phyloP scores from a whole-genome alignment of 1,140 invertebrate species.

The Hyphantria cunea region DNA sequence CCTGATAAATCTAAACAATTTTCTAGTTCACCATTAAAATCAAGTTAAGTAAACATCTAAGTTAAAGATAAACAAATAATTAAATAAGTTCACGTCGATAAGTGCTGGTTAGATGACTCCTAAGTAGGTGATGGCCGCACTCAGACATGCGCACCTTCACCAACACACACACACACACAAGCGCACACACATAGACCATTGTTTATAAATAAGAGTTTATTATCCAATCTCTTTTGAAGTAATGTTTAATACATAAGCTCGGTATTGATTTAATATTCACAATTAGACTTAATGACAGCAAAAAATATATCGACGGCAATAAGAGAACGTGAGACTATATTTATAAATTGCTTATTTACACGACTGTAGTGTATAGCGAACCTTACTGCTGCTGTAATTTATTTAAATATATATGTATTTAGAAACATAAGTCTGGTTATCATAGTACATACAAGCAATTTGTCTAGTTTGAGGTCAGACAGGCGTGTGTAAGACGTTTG shows the following conservation, averaged over 20 bases:
- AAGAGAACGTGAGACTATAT: too few species aligned
- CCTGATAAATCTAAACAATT: neutral
- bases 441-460: too few species aligned
- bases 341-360: too few species aligned
- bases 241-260: neutral
- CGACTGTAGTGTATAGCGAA: too few species aligned
- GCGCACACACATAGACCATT: neutral
- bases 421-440: too few species aligned
- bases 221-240: neutral
- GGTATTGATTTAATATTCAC: neutral
- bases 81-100: neutral
- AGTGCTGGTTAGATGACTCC: slow-evolving; percentile 1
- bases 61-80: neutral
- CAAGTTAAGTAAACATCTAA: neutral
- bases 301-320: neutral
- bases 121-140: slow-evolving; percentile 1
- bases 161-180: neutral
- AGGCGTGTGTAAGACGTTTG: too few species aligned
- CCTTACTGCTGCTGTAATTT: too few species aligned
- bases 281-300: neutral
- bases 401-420: too few species aligned
- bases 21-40: neutral
- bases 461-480: too few species aligned
- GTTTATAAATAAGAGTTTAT: neutral
- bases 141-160: neutral